Evolutionary conservation across 2,888 invertebrate genomes (phyloP), one percentile per base, ranked within the genome.

Genomic region (Anorthoa munda): DNA sequence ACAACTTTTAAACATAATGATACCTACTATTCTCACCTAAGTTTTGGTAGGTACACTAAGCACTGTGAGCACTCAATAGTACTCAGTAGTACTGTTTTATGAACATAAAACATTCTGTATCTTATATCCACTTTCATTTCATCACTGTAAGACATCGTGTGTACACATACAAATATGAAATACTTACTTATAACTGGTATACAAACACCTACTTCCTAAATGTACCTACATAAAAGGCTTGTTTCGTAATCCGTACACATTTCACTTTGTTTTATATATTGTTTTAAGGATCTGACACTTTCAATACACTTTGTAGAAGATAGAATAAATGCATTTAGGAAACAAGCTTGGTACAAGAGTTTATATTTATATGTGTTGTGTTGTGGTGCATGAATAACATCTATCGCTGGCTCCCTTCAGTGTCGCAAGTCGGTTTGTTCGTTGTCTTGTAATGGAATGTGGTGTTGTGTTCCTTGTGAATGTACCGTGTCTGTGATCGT

Each of bases 371-470:
- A 69, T 75, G 66, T 86, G 85, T 92, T 90, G 91, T 93, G 88
- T 90, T 89, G 93, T 95, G 96, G 96, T 96, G 96, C 96, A 96
- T 95, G 96, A 96, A 96, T 96, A 96, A 96, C 96, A 96, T 96
- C 96, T 96, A 95, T 95, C 89, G 90, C 89, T 92, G 88, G 89
- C 88, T 90, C 85, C 85, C 86, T 85, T 91, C 79, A 83, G 82
- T 91, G 92, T 91, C 88, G 90, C 90, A 84, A 88, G 86, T 89
- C 86, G 85, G 83, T 86, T 75, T 72, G 68, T 78, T 71, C 61
- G 80, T 79, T 87, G 79, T 88, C 89, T 88, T 92, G 84, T 91
- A 89, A 51, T 92, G 92, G 92, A 91, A 92, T 94, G 95, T 95
- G 94, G 95, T 95, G 94, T 95, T 95, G 94, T 95, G 95, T 93